Evolutionary conservation across 2,113 vertebrate species (phyloP), one percentile per base, ranked within the genome.

Genomic region (Misgurnus anguillicaudatus): DNA sequence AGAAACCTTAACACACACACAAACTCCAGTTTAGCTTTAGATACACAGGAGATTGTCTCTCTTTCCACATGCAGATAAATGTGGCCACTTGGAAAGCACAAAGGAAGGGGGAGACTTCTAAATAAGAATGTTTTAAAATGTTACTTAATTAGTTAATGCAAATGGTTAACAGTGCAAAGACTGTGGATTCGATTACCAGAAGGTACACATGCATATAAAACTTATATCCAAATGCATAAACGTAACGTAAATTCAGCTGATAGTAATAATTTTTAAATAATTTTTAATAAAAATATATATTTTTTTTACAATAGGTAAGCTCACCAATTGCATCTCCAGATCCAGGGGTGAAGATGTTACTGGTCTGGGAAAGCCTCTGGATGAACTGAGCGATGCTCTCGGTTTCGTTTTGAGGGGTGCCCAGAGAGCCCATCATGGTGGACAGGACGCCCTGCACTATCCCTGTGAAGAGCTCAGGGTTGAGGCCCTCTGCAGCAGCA

Each of bases 331-430:
- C 94, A 1, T 95, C 95, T 17, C 94, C 95, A 0, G 92, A 84
- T 86, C 95, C 65, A 47, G 94, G 87, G 84, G 95, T 95, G 81
- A 97, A 96, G 84, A 97, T 93, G 90, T 96, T 97, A 90, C 92
- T 95, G 21, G 95, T 93, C 67, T 95, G 95, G 0, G 95, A 96
- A 62, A 97, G 93, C 69, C 96, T 91, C 72, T 97, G 95, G 88
- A 97, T 97, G 85, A 97, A 97, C 86, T 94, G 94, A 3, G 96
- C 95, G 0, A 97, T 97, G 81, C 95, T 97, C 82, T 97, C 96
- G 0, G 94, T 95, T 87, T 94, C 94, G 38, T 91, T 94, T 74
- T 95, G 94, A 9, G 92, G 90, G 10, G 95, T 94, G 5, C 94
- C 94, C 81, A 97, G 82, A 0, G 95, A 96, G 16, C 95, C 95